Evolutionary conservation across 64 coral and sea anemone species (phyloP).

Genomic region (Orbicella faveolata): DNA sequence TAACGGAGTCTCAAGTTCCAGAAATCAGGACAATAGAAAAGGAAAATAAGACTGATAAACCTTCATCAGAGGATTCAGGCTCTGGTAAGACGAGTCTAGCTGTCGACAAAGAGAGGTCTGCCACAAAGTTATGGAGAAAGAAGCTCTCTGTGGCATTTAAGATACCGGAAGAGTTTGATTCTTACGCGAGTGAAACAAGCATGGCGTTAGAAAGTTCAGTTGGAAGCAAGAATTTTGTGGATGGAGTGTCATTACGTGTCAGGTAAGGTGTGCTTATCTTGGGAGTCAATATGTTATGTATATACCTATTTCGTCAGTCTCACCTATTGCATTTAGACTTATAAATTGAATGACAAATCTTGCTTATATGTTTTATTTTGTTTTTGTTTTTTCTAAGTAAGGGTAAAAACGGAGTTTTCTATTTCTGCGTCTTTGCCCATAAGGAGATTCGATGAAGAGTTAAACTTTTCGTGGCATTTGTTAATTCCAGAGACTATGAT

Average conservation of each 20-base stretch:
- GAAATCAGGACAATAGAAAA: not conserved
- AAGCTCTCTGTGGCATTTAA: slow-evolving; percentile 69
- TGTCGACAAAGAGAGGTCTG: slow-evolving; percentile 32
- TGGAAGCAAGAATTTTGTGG: slow-evolving; percentile 78
- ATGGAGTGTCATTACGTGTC: slow-evolving; percentile 82
- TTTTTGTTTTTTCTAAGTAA: too few relatives aligned
- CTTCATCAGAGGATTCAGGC: slow-evolving; percentile 15
- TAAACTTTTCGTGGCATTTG: too few relatives aligned
- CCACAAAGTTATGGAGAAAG: slow-evolving; percentile 76
- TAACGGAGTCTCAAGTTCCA: not conserved
- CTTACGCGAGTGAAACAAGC: slow-evolving; percentile 49
- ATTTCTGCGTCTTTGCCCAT: too few relatives aligned
- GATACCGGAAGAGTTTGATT: slow-evolving; percentile 61
- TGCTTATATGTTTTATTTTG: too few relatives aligned
- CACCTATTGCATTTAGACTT: too few relatives aligned
- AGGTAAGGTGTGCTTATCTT: slow-evolving; percentile 35
- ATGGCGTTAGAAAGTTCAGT: slow-evolving; percentile 41
- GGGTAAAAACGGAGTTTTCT: too few relatives aligned
- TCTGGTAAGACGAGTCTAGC: slow-evolving; percentile 6
- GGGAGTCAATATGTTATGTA: not conserved
- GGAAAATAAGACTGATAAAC: not conserved
- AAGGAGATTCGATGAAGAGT: too few relatives aligned
- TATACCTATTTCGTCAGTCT: too few relatives aligned
- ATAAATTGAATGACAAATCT: too few relatives aligned
- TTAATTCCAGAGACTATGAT: too few relatives aligned